phyloP scores from a whole-genome alignment of 1,140 invertebrate genomes.

The Danaus plexippus region DNA sequence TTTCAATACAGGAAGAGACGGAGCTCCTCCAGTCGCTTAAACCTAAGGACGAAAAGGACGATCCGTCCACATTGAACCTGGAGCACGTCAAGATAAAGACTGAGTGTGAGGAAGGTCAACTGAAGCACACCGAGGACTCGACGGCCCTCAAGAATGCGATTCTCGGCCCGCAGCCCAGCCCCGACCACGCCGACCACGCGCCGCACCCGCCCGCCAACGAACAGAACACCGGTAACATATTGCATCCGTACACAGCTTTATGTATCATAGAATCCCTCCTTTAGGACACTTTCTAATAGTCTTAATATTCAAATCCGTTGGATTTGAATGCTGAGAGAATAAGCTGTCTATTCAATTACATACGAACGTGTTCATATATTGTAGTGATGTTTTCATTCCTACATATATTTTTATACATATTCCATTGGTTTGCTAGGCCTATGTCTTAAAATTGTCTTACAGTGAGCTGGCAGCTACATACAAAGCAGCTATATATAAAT shows the following conservation, averaged over 20 bases:
- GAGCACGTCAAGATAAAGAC: slow-evolving; percentile 42
- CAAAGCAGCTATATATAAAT: no score
- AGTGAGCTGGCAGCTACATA: no score
- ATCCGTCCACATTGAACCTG: slow-evolving; percentile 24
- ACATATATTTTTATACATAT: no score
- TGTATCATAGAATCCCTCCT: no score
- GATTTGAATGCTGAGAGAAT: no score
- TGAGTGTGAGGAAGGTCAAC: slow-evolving; percentile 45
- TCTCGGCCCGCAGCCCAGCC: slow-evolving; percentile 42
- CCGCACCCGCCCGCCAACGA: slow-evolving; percentile 34
- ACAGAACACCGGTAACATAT: slow-evolving; percentile 41
- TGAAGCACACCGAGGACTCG: slow-evolving; percentile 59
- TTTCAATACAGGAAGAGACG: slow-evolving; percentile 44
- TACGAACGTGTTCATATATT: no score
- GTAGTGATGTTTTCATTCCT: no score
- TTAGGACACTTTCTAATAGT: background rate
- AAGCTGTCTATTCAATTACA: no score
- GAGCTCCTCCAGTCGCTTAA: slow-evolving; percentile 48
- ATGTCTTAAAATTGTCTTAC: no score
- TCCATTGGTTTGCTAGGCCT: no score
- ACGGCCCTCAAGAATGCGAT: slow-evolving; percentile 59
- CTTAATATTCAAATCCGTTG: background rate
- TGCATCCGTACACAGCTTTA: no score
- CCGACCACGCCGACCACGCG: slow-evolving; percentile 31
- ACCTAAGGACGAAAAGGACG: slow-evolving; percentile 59